phyloP scores from a whole-genome alignment of 2,113 vertebrate species.

The Crotalus tigris region DNA sequence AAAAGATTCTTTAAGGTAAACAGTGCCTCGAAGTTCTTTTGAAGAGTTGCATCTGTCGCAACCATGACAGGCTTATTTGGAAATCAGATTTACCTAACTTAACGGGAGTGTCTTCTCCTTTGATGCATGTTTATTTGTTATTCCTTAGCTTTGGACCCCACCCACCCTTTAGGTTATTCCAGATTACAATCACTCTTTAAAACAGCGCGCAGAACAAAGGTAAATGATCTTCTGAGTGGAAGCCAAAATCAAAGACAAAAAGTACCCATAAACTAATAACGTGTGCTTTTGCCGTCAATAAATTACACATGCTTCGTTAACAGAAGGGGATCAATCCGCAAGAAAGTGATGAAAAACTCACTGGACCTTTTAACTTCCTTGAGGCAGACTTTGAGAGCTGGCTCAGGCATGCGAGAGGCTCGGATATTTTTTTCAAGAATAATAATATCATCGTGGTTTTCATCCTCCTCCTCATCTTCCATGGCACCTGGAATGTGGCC shows the following conservation, averaged over 20 bases:
- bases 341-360: background rate
- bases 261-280: background rate
- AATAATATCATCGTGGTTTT: conserved; percentile 85
- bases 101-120: background rate
- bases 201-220: background rate
- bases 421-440: conserved; percentile 87
- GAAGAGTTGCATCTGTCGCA: no score
- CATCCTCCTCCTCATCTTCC: conserved; percentile 85
- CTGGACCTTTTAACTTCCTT: conserved; percentile 93
- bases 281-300: no score
- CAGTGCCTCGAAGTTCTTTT: no score
- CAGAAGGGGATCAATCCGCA: background rate
- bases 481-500: conserved; percentile 71
- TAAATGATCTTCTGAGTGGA: background rate
- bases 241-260: background rate
- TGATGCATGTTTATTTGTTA: background rate
- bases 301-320: background rate
- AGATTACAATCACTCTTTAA: background rate
- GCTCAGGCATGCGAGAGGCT: conserved; percentile 86
- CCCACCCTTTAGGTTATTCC: background rate
- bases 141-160: background rate
- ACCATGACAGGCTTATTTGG: background rate
- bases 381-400: conserved; percentile 86
- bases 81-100: background rate
- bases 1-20: no score